Evolutionary conservation across 2,113 vertebrate species (phyloP), one percentile per base, ranked within the genome.

Genomic region (Forbesichthys agassizii): DNA sequence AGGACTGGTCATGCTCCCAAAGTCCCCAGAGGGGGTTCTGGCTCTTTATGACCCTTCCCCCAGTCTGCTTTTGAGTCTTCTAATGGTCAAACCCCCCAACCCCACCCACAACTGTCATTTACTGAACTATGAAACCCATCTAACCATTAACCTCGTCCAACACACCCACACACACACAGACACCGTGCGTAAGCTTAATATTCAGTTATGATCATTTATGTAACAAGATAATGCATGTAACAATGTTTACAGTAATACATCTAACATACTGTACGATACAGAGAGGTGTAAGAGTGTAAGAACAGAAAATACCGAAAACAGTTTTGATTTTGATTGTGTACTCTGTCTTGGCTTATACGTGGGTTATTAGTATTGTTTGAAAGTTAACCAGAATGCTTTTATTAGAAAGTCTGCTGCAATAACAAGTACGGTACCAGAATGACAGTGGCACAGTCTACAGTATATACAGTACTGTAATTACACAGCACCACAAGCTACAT

Each of bases 41-140:
- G 75, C 64, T 86, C 82, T 84, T 85, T 87, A 84, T 84, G 65
- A 71, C 72, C 64, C 73, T 33, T 10, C 20, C 48, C 73, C 27
- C 27, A 27, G 27, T 27, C 27, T 27, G 27, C 27, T 27, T 27
- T 27, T 27, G 27, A 27, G 58, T 48, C 52, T 49, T 58, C 42
- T 59, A 80, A 64, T 57, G 8, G 8, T 72, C 57, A 59, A 67
- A 73, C 55, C 62, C 14, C 47, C 33, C 14, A 66, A 56, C 36
- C n/a, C 4, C 20, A 57, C 12, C 67, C 9, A 64, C 68, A 78
- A 60, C 57, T 78, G 73, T 71, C 69, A 77, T 65, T 70, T 47
- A 74, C 36, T 48, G 9, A 20, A 56, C 51, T 7, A 46, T 36
- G n/a, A 27, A 69, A 70, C 59, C 61, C 48, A 18, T 27, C 18